Evolutionary conservation across 2,797 vertebrate species (phyloP).

Genomic region (Myripristis jacobus): DNA sequence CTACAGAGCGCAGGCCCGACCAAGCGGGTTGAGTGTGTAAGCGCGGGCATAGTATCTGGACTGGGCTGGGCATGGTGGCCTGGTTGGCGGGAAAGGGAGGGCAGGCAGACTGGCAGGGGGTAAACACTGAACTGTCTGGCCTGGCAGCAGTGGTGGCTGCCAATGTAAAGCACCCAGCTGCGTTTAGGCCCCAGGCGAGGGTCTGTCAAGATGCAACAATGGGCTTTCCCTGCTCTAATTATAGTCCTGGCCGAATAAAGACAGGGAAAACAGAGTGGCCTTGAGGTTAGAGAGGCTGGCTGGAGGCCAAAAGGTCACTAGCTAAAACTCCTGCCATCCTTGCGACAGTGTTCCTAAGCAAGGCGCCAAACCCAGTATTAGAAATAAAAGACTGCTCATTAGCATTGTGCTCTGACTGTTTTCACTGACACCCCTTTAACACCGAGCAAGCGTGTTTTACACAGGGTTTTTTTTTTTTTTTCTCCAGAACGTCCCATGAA

Average conservation of each 20-base stretch:
- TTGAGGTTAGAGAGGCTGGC: slow-evolving; percentile 57
- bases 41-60: slow-evolving; percentile 54
- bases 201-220: slow-evolving; percentile 75
- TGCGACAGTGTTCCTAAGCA: slow-evolving; percentile 25
- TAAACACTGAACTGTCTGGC: slow-evolving; percentile 62
- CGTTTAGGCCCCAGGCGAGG: slow-evolving; percentile 51
- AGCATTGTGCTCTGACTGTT: slow-evolving; percentile 28
- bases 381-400: slow-evolving; percentile 48
- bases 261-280: slow-evolving; percentile 60
- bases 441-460: too few species aligned
- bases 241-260: slow-evolving; percentile 71
- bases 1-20: slow-evolving; percentile 48
- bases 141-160: slow-evolving; percentile 62
- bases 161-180: slow-evolving; percentile 74
- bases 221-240: slow-evolving; percentile 71
- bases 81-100: slow-evolving; percentile 48
- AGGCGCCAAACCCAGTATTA: slow-evolving; percentile 15
- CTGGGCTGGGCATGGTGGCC: slow-evolving; percentile 39
- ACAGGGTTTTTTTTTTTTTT: too few species aligned
- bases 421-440: too few species aligned
- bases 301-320: slow-evolving; percentile 57
- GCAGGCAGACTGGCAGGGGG: slow-evolving; percentile 65
- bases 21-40: slow-evolving; percentile 52
- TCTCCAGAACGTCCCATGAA: too few species aligned
- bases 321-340: slow-evolving; percentile 40